These are phyloP conservation scores for Pithys albifrons DNA, from an alignment of 2,113 vertebrate genomes.

Conservation along the genomic window DNA sequence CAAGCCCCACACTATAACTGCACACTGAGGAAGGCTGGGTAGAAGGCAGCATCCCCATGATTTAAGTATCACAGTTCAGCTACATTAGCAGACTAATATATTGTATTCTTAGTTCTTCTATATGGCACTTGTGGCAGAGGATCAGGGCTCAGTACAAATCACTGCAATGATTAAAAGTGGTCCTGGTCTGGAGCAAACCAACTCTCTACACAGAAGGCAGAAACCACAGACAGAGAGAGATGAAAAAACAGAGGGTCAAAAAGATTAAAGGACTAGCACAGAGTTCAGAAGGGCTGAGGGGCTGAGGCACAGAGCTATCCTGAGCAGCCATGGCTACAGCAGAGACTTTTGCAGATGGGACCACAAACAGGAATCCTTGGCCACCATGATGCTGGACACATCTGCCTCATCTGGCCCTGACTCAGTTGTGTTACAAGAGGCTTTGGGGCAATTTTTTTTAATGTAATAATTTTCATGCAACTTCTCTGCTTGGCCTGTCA, in stretches of 20 bases:
- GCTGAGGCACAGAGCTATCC: background rate
- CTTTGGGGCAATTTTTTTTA: background rate
- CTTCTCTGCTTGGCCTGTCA: background rate
- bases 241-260: background rate
- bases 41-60: background rate
- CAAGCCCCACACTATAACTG: background rate
- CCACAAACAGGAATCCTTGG: background rate
- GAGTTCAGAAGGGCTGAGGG: background rate
- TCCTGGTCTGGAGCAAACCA: constrained; percentile 16
- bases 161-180: constrained; percentile 38
- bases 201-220: background rate
- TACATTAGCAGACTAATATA: constrained; percentile 4
- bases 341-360: background rate
- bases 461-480: background rate
- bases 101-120: constrained; percentile 16
- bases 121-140: background rate
- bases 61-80: constrained; percentile 42
- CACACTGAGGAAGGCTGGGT: background rate
- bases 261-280: background rate
- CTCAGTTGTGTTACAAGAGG: background rate
- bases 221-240: background rate
- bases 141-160: constrained; percentile 31
- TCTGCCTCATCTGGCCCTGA: background rate
- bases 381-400: background rate
- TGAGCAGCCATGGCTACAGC: background rate